A percentile compares a stretch with the other conserved stretches of the same genome.
Evolutionary conservation across 1,140 invertebrate species (phyloP).

Genomic region (Drosophila erecta): DNA sequence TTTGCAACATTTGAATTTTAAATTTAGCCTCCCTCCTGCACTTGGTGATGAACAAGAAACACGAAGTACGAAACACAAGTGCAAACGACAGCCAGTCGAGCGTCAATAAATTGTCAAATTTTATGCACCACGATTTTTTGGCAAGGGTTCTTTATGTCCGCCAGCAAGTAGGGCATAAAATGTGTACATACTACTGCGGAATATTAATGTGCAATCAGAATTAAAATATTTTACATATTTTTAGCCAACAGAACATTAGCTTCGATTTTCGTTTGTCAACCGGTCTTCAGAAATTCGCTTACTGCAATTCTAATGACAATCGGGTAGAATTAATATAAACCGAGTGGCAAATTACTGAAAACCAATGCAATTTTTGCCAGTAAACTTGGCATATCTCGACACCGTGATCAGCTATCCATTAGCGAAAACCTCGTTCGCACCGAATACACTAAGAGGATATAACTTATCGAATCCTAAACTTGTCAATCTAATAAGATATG

Average conservation of each 20-base stretch:
- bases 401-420: constrained; percentile 22
- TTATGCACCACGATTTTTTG: constrained; percentile 77
- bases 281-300: no score
- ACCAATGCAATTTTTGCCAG: background rate
- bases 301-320: no score
- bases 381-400: background rate
- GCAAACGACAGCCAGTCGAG: constrained; percentile 54
- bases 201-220: constrained; percentile 32
- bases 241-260: no score
- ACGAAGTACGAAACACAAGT: constrained; percentile 10
- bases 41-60: constrained; percentile 35
- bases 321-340: background rate
- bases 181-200: constrained; percentile 14
- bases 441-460: constrained; percentile 18
- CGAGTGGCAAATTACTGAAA: background rate
- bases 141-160: constrained; percentile 51
- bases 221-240: background rate
- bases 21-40: constrained; percentile 57
- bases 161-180: constrained; percentile 49
- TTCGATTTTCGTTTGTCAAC: no score
- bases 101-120: constrained; percentile 83
- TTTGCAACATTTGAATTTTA: constrained; percentile 70
- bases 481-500: constrained; percentile 78
- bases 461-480: constrained; percentile 55
- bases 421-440: constrained; percentile 56